phyloP scores from a whole-genome alignment of 2,797 vertebrate genomes.

The Ataeniobius toweri region DNA sequence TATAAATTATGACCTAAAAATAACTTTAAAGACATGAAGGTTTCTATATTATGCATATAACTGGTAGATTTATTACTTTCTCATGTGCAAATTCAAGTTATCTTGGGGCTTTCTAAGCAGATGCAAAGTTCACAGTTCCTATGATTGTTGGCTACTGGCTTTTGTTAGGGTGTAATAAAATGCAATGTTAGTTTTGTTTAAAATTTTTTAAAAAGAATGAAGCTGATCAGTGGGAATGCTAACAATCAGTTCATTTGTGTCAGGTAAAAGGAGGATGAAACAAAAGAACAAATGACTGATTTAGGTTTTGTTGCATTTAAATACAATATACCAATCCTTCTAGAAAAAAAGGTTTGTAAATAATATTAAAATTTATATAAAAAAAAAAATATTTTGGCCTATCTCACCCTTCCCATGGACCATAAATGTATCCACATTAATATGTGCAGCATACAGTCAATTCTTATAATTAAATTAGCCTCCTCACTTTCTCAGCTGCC shows the following conservation, averaged over 20 bases:
- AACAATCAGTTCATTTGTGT: too few relatives aligned
- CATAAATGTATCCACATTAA: neutral
- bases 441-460: neutral
- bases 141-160: too few relatives aligned
- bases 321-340: neutral
- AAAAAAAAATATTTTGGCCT: neutral
- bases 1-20: neutral
- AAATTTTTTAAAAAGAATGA: neutral
- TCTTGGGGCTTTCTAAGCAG: too few relatives aligned
- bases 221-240: too few relatives aligned
- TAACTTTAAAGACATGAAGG: neutral
- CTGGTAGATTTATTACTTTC: too few relatives aligned
- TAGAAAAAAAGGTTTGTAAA: neutral
- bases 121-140: too few relatives aligned
- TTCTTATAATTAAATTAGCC: neutral
- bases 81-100: too few relatives aligned
- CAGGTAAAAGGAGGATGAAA: neutral
- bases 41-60: neutral
- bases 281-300: neutral
- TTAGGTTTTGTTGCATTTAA: neutral
- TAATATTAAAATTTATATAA: neutral
- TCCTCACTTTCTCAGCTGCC: neutral
- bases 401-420: neutral
- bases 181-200: neutral
- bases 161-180: neutral